These are phyloP conservation scores for Benthosema pterotum DNA, from an alignment of 2,797 vertebrate species.

Conservation along the genomic window DNA sequence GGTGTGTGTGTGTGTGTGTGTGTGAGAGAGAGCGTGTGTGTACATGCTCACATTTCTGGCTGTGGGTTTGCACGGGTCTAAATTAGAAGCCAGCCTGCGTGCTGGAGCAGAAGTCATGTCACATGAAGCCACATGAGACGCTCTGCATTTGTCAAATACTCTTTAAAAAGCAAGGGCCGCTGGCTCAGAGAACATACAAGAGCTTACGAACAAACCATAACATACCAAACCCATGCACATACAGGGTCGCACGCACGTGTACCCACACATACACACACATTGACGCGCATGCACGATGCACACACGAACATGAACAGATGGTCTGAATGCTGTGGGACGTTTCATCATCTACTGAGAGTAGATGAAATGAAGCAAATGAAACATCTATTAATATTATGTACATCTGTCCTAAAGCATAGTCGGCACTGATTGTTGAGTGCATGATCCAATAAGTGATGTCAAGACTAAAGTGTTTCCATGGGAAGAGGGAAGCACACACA, in stretches of 20 bases:
- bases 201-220: constrained; percentile 29
- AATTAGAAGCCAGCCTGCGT: constrained; percentile 64
- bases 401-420: too few species aligned
- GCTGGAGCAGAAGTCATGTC: constrained; percentile 66
- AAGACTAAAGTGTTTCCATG: too few species aligned
- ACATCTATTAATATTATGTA: too few species aligned
- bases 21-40: constrained; percentile 21
- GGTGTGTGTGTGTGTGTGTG: constrained; percentile 6
- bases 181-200: constrained; percentile 27
- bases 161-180: constrained; percentile 64
- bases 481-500: background rate
- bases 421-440: too few species aligned
- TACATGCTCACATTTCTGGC: constrained; percentile 30
- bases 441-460: too few species aligned
- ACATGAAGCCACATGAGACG: constrained; percentile 73
- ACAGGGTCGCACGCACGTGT: background rate
- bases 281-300: too few species aligned
- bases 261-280: constrained; percentile 21
- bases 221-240: background rate
- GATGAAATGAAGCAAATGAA: too few species aligned
- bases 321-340: background rate
- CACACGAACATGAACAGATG: constrained; percentile 2
- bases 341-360: too few species aligned
- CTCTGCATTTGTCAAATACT: constrained; percentile 67
- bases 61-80: constrained; percentile 42